Base-by-base conservation (phyloP, 2,797 vertebrate species). In the Zonotrichia albicollis region DNA sequence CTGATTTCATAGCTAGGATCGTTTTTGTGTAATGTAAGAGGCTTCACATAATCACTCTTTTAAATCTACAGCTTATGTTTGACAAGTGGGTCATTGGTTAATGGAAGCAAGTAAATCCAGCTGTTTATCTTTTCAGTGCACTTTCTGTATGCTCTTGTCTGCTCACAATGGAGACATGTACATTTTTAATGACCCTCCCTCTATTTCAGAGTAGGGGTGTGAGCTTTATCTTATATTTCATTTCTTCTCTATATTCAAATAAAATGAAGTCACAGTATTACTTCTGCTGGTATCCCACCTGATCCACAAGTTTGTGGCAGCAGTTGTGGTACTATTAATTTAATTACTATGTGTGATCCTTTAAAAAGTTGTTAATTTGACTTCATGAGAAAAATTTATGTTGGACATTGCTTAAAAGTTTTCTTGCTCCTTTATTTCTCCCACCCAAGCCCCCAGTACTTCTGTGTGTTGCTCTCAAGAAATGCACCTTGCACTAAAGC, bases 21-120 rank as follows among this genome's bases (percentile, higher is more conserved):
- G 15, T 78, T 80, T 87, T 80, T 87, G 67, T 79, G 89, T 73
- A 73, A 79, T 81, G 19, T 88, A 97, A 96, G 89, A 96, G 61
- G 87, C 94, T 96, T 94, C 85, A 0, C 64, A 43, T 96, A 95
- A 97, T 97, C 95, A 53, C 85, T 91, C 91, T 91, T 86, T 75
- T 95, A 95, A 94, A 94, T 95, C 94, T 90, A 83, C 76, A 77
- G 95, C 95, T 94, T 95, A 94, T 72, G 93, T 94, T 96, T 97
- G 95, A 95, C 95, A 96, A 94, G 85, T 96, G 90, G 96, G 95
- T 90, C 95, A 91, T 60, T 90, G 89, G 87, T 97, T 96, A 96
- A 97, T 96, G 93, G 91, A 94, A 95, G 67, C 67, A 67, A 88
- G 77, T 91, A 94, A 96, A 97, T 97, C 93, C 95, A 96, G 87